phyloP scores from a whole-genome alignment of 1,140 invertebrate species.

The Sminthurides bifidus region DNA sequence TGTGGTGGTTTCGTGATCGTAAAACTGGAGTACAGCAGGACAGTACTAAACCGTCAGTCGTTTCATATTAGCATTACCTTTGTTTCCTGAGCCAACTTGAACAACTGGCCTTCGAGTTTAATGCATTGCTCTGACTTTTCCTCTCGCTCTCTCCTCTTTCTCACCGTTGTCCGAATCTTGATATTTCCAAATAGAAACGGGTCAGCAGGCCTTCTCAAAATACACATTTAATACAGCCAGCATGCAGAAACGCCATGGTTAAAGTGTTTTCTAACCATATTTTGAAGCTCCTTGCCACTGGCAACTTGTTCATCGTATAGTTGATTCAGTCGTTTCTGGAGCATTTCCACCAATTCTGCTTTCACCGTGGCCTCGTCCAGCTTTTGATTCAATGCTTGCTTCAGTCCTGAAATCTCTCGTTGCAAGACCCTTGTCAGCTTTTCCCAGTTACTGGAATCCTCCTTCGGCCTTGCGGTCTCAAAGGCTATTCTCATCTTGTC shows the following conservation, averaged over 20 bases:
- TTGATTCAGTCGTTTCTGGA: slow-evolving; percentile 20
- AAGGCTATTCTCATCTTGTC: slow-evolving; percentile 29
- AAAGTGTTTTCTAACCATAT: slow-evolving; percentile 13
- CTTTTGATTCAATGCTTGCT: slow-evolving; percentile 16
- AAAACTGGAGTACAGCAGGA: not conserved
- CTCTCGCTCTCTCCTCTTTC: slow-evolving; percentile 23
- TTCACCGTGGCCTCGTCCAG: slow-evolving; percentile 17
- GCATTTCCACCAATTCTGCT: slow-evolving; percentile 5
- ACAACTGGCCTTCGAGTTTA: slow-evolving; percentile 24
- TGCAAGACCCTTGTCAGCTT: slow-evolving; percentile 20
- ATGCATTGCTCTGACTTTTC: slow-evolving; percentile 31
- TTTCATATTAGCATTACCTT: slow-evolving; percentile 10
- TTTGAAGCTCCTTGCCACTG: slow-evolving; percentile 25
- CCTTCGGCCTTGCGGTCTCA: slow-evolving; percentile 16
- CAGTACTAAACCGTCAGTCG: not conserved
- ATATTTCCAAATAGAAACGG: not conserved
- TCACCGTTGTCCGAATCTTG: slow-evolving; percentile 18
- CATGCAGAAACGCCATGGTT: not conserved
- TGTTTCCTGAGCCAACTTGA: slow-evolving; percentile 11
- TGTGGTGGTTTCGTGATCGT: not conserved
- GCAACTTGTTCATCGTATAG: slow-evolving; percentile 24
- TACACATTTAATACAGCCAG: not conserved
- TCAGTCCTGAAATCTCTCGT: slow-evolving; percentile 26
- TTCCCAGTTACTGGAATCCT: slow-evolving; percentile 22
- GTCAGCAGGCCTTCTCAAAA: not conserved